Evolutionary conservation across 1,140 invertebrate species (phyloP).

Genomic region (Drosophila pallidifrons): DNA sequence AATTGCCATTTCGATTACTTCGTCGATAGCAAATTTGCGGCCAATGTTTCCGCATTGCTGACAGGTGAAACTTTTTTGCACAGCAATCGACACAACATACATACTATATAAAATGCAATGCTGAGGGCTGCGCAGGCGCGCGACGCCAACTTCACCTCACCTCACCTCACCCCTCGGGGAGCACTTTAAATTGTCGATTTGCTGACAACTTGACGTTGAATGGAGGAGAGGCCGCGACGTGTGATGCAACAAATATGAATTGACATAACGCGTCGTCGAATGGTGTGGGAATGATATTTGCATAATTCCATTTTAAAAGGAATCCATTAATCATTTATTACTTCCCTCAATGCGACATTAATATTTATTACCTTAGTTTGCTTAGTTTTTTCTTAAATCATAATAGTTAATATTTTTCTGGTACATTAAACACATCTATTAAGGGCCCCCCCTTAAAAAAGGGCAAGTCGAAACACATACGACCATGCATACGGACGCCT

Average conservation of each 20-base stretch:
- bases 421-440: not conserved
- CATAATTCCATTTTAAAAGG: slow-evolving; percentile 14
- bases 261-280: slow-evolving; percentile 33
- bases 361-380: slow-evolving; percentile 9
- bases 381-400: too few relatives aligned
- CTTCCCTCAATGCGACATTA: not conserved
- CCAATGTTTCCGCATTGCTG: slow-evolving; percentile 46
- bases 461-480: slow-evolving; percentile 47
- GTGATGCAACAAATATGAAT: slow-evolving; percentile 51
- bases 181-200: slow-evolving; percentile 2
- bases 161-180: not conserved
- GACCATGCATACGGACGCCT: slow-evolving; percentile 49
- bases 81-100: not conserved
- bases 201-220: slow-evolving; percentile 25
- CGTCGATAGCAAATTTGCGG: slow-evolving; percentile 7
- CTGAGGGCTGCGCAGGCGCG: slow-evolving; percentile 41
- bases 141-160: not conserved
- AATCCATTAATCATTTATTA: slow-evolving; percentile 17
- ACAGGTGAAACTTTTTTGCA: slow-evolving; percentile 39
- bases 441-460: slow-evolving; percentile 38
- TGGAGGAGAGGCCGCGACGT: slow-evolving; percentile 10
- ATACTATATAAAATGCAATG: slow-evolving; percentile 39
- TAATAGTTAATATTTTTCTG: slow-evolving; percentile 7
- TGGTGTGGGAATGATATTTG: slow-evolving; percentile 44
- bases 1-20: slow-evolving; percentile 31